These are phyloP conservation scores for Nycteola revayana DNA, from an alignment of 2,888 invertebrate species.

Conservation along the genomic window DNA sequence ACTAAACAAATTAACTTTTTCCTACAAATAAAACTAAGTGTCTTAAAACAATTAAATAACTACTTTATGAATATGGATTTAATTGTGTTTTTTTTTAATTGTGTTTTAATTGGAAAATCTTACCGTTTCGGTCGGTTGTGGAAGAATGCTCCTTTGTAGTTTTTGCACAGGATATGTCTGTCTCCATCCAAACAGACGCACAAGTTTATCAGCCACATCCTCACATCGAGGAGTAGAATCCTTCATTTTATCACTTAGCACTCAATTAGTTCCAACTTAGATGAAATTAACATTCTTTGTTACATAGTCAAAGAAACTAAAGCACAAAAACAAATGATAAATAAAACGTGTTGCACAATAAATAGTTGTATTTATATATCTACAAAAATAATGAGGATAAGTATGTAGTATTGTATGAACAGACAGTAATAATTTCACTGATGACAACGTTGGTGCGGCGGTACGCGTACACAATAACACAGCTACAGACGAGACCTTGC, in stretches of 20 bases:
- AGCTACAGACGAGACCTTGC: constrained; percentile 37
- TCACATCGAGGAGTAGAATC: constrained; percentile 86
- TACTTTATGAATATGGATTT: too few species aligned
- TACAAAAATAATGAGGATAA: neutral
- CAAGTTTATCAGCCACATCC: constrained; percentile 89
- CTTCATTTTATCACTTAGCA: constrained; percentile 68
- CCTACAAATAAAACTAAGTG: too few species aligned
- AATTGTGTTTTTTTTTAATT: too few species aligned
- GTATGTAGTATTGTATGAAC: too few species aligned
- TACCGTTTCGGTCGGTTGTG: constrained; percentile 50
- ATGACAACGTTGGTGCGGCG: constrained; percentile 5
- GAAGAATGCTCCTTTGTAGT: constrained; percentile 83
- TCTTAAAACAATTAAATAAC: too few species aligned
- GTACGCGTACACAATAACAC: constrained; percentile 28
- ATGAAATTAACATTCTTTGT: constrained; percentile 16
- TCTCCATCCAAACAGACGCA: constrained; percentile 89
- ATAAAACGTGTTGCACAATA: constrained; percentile 2
- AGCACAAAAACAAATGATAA: constrained; percentile 12
- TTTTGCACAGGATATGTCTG: constrained; percentile 91
- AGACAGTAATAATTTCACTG: constrained; percentile 16
- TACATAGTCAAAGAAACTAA: constrained; percentile 14
- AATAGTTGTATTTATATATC: neutral
- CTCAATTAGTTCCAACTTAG: constrained; percentile 23
- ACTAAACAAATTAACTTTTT: too few species aligned
- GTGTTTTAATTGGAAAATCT: too few species aligned